A percentile compares a stretch with the other conserved stretches of the same genome.
Evolutionary conservation across 2,797 vertebrate species (phyloP).

Genomic region (Sorex maritimensis): DNA sequence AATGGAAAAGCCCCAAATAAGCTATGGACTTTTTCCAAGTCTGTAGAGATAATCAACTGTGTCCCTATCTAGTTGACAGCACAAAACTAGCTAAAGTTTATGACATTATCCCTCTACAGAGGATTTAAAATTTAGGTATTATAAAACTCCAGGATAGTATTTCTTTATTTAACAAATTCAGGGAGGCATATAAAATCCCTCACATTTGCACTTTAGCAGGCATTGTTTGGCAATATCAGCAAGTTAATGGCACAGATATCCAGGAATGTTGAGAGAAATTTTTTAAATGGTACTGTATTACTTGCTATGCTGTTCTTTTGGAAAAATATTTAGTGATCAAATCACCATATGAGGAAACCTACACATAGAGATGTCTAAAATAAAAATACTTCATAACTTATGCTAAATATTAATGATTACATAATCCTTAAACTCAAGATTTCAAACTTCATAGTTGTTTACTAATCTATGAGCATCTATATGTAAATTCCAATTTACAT

Average conservation of each 20-base stretch:
- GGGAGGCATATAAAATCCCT: not conserved
- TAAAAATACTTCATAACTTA: slow-evolving; percentile 63
- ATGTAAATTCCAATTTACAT: slow-evolving; percentile 79
- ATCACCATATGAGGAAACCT: slow-evolving; percentile 16
- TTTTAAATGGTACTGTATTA: slow-evolving; percentile 44
- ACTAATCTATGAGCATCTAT: slow-evolving; percentile 72
- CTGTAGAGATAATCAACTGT: slow-evolving; percentile 39
- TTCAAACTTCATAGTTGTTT: slow-evolving; percentile 76
- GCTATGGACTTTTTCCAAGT: slow-evolving; percentile 56
- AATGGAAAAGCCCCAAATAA: not conserved
- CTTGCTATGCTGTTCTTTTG: slow-evolving; percentile 37
- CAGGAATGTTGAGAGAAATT: slow-evolving; percentile 41
- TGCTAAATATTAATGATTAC: slow-evolving; percentile 74
- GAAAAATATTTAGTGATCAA: slow-evolving; percentile 60
- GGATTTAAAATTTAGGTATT: slow-evolving; percentile 44
- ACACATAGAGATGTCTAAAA: slow-evolving; percentile 51
- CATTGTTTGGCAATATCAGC: not conserved
- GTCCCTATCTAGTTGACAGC: slow-evolving; percentile 4
- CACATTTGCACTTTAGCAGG: slow-evolving; percentile 9
- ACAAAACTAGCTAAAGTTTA: not conserved
- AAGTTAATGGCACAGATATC: slow-evolving; percentile 42
- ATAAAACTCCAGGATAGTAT: slow-evolving; percentile 6
- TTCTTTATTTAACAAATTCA: slow-evolving; percentile 50
- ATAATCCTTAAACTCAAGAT: slow-evolving; percentile 69
- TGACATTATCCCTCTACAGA: not conserved